A percentile compares a stretch with the other conserved stretches of the same genome.
These are phyloP conservation scores for Catostomus latipinnis DNA, from an alignment of 2,797 vertebrate genomes.

Conservation along the genomic window DNA sequence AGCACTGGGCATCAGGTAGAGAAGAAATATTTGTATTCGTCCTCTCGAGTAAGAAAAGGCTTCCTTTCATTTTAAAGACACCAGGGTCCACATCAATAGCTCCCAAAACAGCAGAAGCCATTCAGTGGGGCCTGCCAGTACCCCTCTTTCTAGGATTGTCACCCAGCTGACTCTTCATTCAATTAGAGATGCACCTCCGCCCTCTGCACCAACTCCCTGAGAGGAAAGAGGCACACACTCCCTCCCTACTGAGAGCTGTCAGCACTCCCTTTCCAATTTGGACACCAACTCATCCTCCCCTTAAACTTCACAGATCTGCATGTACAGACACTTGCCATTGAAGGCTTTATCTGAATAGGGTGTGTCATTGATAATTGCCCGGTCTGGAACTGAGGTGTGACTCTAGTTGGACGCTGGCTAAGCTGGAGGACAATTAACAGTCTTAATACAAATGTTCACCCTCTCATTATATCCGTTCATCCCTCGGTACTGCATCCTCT, in stretches of 20 bases:
- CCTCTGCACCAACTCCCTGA: slow-evolving; percentile 75
- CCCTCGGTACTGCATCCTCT: slow-evolving; percentile 38
- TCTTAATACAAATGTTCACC: slow-evolving; percentile 51
- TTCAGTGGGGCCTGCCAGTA: slow-evolving; percentile 83
- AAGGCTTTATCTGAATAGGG: slow-evolving; percentile 39
- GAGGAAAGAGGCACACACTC: slow-evolving; percentile 67
- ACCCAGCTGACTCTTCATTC: slow-evolving; percentile 87
- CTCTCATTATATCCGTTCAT: slow-evolving; percentile 36
- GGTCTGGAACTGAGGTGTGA: slow-evolving; percentile 37
- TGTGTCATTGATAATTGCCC: slow-evolving; percentile 42
- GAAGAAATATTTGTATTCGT: slow-evolving; percentile 77
- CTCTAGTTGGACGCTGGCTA: slow-evolving; percentile 41
- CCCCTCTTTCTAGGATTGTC: slow-evolving; percentile 83
- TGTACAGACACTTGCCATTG: slow-evolving; percentile 2
- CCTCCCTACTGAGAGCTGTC: slow-evolving; percentile 65
- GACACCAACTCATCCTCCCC: slow-evolving; percentile 34
- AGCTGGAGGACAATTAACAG: slow-evolving; percentile 49
- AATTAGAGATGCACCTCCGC: slow-evolving; percentile 91
- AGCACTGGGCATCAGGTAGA: slow-evolving; percentile 83
- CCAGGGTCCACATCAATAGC: slow-evolving; percentile 88
- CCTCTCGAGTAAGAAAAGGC: slow-evolving; percentile 80
- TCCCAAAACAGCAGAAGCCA: slow-evolving; percentile 79
- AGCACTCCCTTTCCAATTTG: slow-evolving; percentile 56
- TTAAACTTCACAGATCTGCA: slow-evolving; percentile 50
- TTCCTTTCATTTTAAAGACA: slow-evolving; percentile 89